Conservation (phyloP, 2,113 vertebrate species). For the Lycaon pictus region DNA sequence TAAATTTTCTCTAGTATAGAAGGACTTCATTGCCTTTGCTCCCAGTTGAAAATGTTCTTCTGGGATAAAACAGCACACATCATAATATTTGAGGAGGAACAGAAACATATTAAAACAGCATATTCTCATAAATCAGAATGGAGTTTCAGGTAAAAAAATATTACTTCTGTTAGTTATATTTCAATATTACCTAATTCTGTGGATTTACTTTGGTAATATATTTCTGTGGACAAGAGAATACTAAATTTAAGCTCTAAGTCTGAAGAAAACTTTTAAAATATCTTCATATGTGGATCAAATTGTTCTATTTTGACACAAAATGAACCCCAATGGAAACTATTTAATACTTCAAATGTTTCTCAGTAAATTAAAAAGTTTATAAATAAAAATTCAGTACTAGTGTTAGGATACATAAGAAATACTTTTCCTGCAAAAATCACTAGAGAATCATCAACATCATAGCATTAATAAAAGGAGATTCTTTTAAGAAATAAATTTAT, state of each 20-base stretch:
- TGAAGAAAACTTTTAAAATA: not conserved
- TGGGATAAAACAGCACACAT: not conserved
- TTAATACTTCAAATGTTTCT: not conserved
- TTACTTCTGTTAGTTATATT: not conserved
- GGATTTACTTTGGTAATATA: not conserved
- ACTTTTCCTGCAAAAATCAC: not conserved
- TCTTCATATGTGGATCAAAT: not conserved
- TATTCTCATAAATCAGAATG: not conserved
- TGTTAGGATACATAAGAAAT: not conserved
- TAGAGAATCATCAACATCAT: not conserved
- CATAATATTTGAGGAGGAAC: not conserved
- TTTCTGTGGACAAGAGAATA: not conserved
- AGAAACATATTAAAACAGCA: not conserved
- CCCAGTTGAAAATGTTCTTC: not conserved
- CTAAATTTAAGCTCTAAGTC: not conserved
- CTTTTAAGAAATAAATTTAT: not conserved
- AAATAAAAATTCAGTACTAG: not conserved
- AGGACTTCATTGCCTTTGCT: slow-evolving; percentile 19
- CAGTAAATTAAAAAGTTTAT: not conserved
- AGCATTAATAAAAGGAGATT: not conserved
- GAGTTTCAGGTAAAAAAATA: not conserved
- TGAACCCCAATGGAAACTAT: not conserved
- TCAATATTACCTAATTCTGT: not conserved
- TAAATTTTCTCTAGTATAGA: not conserved
- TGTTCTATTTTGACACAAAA: not conserved